Evolutionary conservation across 1,140 invertebrate species (phyloP), one percentile per base, ranked within the genome.

Genomic region (Gryllus bimaculatus): DNA sequence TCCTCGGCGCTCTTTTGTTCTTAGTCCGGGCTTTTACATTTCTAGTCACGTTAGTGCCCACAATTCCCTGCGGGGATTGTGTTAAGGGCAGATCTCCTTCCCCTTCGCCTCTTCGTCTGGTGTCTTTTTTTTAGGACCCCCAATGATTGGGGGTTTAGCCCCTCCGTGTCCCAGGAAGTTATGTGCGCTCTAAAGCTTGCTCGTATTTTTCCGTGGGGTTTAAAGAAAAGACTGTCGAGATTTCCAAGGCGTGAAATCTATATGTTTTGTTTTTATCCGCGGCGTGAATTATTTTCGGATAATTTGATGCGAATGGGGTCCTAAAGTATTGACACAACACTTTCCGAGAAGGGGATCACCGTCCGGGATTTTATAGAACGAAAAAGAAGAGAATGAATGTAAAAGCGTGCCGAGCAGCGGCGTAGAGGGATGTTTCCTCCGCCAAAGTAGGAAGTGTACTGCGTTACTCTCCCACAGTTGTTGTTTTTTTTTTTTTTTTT

Each of bases 161-260:
- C 26, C 26, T 66, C 54, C 54, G 54, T 66, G 54, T 66, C 54
- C 54, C 54, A 66, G 10, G 10, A 66, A 66, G 54, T 66, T 66
- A 66, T 66, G 54, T 66, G 10, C 54, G 54, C 54, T 66, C 54
- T 10, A 66, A 66, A 66, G 54, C 54, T 66, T 18, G 54, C 54
- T 66, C 54, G 54, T 66, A 66, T 66, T 66, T 66, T 66, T 66
- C 18, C 54, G 18, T 3, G 18, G 26, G 54, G 54, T 18, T 66
- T 66, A 66, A 66, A 66, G 54, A 66, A 66, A 66, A 66, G 54
- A 66, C 54, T 66, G 54, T 66, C 54, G 54, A 66, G 54, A 66
- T 66, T 66, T 66, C 18, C 54, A 13, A 66, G 54, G 54, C 54
- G 54, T 66, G 18, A 66, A 66, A 66, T 66, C 54, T 66, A 66